These are phyloP conservation scores for Kuschelorhynchus macadamiae DNA, from an alignment of 2,888 invertebrate species.

Conservation along the genomic window DNA sequence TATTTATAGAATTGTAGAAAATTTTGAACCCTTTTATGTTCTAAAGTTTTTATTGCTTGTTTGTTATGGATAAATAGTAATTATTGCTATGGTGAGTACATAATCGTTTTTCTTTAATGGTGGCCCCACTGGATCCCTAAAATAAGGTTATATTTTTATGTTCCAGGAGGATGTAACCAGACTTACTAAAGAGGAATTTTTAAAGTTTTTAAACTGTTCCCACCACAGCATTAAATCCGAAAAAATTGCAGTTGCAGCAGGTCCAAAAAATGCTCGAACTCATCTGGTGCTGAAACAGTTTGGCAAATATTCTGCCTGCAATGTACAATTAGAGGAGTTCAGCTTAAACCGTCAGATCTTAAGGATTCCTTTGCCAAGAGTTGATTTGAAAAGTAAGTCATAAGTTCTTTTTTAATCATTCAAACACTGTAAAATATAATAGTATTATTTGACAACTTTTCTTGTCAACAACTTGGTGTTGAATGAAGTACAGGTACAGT, in stretches of 20 bases:
- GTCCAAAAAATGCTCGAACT: constrained; percentile 29
- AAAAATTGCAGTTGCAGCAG: constrained; percentile 17
- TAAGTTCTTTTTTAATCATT: no score
- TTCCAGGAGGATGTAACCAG: constrained; percentile 48
- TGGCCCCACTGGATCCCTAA: background rate
- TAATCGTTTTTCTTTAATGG: background rate
- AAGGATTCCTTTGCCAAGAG: constrained; percentile 49
- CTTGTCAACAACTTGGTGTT: no score
- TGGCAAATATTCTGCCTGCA: constrained; percentile 47
- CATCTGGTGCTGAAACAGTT: constrained; percentile 40
- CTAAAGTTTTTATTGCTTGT: background rate
- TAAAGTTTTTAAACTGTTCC: constrained; percentile 47
- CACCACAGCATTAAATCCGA: constrained; percentile 27
- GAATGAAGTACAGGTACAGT: no score
- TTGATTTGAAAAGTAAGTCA: constrained; percentile 50
- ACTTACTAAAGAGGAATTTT: constrained; percentile 49
- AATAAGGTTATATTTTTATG: constrained; percentile 23
- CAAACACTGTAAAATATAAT: no score
- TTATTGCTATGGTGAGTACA: constrained; percentile 31
- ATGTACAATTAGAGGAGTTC: constrained; percentile 49
- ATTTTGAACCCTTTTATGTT: background rate
- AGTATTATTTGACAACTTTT: no score
- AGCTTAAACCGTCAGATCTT: constrained; percentile 51
- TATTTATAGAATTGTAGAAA: background rate
- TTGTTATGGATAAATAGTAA: constrained; percentile 18